A percentile compares a stretch with the other conserved stretches of the same genome.
phyloP scores from a whole-genome alignment of 2,113 vertebrate species.

The Poicephalus meyeri region DNA sequence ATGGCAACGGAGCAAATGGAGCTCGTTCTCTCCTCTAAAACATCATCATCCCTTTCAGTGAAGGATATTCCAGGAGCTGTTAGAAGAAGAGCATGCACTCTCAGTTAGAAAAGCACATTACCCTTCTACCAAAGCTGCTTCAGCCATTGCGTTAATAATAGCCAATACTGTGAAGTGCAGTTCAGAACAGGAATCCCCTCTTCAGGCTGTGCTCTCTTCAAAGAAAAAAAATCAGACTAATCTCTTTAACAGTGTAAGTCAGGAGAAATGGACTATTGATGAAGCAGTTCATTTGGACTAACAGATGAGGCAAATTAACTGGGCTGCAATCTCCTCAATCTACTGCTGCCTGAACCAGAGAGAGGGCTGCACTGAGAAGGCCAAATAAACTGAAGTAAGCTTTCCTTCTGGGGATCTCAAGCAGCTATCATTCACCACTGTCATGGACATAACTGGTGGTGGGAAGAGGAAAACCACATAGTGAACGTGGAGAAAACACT shows the following conservation, averaged over 20 bases:
- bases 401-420: neutral
- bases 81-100: neutral
- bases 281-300: conserved; percentile 10
- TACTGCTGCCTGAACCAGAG: neutral
- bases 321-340: neutral
- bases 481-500: neutral
- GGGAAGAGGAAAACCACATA: neutral
- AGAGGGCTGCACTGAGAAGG: neutral
- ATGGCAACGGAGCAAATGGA: neutral
- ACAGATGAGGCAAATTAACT: neutral
- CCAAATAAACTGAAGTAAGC: neutral
- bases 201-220: neutral
- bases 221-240: neutral
- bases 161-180: neutral
- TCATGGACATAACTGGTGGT: neutral
- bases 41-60: neutral
- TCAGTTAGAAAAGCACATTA: neutral
- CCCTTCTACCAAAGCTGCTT: neutral
- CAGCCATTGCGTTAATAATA: neutral
- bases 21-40: neutral
- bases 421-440: neutral
- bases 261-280: neutral
- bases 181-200: neutral
- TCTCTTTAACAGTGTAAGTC: neutral
- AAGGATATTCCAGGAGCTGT: neutral